Conservation (phyloP, 2,113 vertebrate genomes). For the Crotalus viridis region DNA sequence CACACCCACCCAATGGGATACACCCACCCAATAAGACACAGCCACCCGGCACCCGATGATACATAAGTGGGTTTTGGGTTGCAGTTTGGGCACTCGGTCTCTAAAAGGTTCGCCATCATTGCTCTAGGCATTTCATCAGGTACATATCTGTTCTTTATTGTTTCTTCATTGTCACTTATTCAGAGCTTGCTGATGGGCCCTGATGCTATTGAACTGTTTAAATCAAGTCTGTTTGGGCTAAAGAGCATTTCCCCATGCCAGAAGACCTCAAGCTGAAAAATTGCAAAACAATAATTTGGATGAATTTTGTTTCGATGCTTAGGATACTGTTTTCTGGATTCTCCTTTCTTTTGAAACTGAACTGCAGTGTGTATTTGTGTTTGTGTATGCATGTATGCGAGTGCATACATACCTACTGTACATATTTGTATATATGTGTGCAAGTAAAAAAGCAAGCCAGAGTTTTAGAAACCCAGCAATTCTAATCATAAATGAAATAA, state of each 20-base stretch:
- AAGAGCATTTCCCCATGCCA: background rate
- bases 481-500: background rate
- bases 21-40: too few species aligned
- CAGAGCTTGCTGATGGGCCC: background rate
- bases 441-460: background rate
- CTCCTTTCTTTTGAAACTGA: background rate
- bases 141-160: background rate
- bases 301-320: background rate
- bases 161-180: background rate
- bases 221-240: background rate
- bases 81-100: too few species aligned
- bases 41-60: too few species aligned
- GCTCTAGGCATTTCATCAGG: background rate
- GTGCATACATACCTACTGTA: background rate
- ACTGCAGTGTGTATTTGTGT: background rate
- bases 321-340: background rate
- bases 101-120: too few species aligned
- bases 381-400: background rate
- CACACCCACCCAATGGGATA: too few species aligned
- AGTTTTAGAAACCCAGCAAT: background rate
- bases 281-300: background rate
- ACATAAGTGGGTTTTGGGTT: too few species aligned
- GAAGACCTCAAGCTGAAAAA: background rate
- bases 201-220: background rate
- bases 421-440: background rate